Evolutionary conservation across 2,888 invertebrate species (phyloP).

Genomic region (Eutolmus rufibarbis): DNA sequence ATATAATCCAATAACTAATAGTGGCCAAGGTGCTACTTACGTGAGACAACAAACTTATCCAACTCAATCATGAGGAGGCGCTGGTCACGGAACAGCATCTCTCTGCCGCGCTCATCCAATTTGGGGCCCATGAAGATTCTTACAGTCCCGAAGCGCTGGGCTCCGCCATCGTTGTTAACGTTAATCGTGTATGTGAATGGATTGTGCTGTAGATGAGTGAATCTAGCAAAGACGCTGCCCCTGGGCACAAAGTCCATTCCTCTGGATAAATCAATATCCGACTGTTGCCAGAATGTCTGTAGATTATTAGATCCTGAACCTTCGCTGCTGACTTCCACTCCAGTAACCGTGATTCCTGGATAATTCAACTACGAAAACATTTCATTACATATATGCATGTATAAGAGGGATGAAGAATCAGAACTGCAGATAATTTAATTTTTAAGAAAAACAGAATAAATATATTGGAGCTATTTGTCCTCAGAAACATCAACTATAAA

Average conservation of each 20-base stretch:
- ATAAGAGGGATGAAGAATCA: not conserved
- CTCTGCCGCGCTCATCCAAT: conserved; percentile 68
- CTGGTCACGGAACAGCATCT: conserved; percentile 67
- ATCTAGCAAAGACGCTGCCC: conserved; percentile 70
- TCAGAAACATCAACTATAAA: not conserved
- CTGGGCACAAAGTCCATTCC: conserved; percentile 81
- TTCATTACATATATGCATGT: not conserved
- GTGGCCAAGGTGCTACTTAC: conserved; percentile 62
- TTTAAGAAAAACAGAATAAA: no score
- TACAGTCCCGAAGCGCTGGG: conserved; percentile 66
- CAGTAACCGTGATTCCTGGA: conserved; percentile 66
- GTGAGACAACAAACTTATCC: conserved; percentile 67
- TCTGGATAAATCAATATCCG: conserved; percentile 74
- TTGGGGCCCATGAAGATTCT: conserved; percentile 71
- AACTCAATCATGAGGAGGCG: conserved; percentile 69
- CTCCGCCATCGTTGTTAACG: conserved; percentile 66
- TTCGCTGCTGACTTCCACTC: conserved; percentile 63
- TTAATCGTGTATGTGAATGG: conserved; percentile 70
- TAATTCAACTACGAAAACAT: conserved; percentile 44
- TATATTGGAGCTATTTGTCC: no score
- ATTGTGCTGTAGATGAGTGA: conserved; percentile 77
- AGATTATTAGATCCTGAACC: conserved; percentile 66
- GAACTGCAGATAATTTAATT: not conserved
- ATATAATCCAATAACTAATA: not conserved
- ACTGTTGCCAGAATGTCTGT: conserved; percentile 77